Evolutionary conservation across 2,797 vertebrate genomes (phyloP), one percentile per base, ranked within the genome.

Genomic region (Tragelaphus eurycerus): DNA sequence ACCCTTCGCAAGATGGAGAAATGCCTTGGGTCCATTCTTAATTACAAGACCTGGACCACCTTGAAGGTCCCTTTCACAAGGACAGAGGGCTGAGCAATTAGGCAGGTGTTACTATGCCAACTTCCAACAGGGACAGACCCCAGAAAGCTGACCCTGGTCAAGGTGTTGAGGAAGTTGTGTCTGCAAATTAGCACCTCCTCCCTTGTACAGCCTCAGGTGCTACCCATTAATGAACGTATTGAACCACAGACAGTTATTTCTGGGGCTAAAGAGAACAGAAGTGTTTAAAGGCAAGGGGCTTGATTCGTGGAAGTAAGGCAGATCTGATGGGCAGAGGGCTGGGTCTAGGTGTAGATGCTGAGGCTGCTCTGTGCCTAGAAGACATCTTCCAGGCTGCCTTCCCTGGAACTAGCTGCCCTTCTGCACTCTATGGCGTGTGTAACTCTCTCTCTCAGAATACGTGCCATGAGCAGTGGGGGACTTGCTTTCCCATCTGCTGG

Each of bases 391-490:
- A 76, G 81, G 34, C 38, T 19, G 25, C 25, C 38, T 48, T 57
- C 23, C 81, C 74, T 15, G 54, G n/a, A 55, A 12, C 76, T 27
- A 38, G 4, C 0, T 16, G n/a, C 21, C 31, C 15, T 52, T 48
- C 67, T 54, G 76, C 3, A 2, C 19, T 34, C 43, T 1, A 3
- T 19, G 34, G 23, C n/a, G 0, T 3, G 1, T 4, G 10, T 1
- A 29, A 31, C 15, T 64, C 43, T 59, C 60, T 46, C 25, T 34
- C 46, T 29, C 57, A 34, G 38, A 79, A 31, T 31, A 29, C 2
- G 0, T 6, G 12, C 19, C 2, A 7, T 17, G 9, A n/a, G 6
- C 4, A 0, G 0, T 38, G 55, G 23, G 7, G 7, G 11, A 4
- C 15, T 82, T 27, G 14, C 15, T 90, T 85, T n/a, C 50, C 43